phyloP scores from a whole-genome alignment of 2,797 vertebrate species.

The Acrocephalus scirpaceus region DNA sequence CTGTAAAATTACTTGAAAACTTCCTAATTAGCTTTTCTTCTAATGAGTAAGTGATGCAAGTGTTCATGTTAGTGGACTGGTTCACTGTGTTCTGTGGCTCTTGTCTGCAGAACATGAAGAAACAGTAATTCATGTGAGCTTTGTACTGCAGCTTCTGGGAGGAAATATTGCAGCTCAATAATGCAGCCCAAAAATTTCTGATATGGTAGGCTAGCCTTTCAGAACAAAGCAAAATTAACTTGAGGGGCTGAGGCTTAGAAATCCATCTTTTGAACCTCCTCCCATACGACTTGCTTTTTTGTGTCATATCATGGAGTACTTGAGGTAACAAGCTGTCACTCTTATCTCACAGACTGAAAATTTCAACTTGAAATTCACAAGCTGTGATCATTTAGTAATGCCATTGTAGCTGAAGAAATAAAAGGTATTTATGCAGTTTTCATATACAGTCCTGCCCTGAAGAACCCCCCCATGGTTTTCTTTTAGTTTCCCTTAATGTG shows the following conservation, averaged over 20 bases:
- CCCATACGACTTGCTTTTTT: not conserved
- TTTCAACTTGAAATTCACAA: constrained; percentile 1
- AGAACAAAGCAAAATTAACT: not conserved
- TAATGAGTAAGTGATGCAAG: not conserved
- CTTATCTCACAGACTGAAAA: not conserved
- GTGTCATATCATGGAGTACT: not conserved
- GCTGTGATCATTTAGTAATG: not conserved
- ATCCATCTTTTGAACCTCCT: not conserved
- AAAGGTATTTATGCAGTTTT: not conserved
- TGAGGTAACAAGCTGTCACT: not conserved
- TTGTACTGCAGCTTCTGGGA: not conserved
- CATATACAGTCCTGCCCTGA: not conserved
- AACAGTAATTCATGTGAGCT: not conserved
- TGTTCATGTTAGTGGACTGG: not conserved
- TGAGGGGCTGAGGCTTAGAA: not conserved
- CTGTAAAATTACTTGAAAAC: not conserved
- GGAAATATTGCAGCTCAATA: not conserved
- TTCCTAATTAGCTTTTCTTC: not conserved
- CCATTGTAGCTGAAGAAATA: not conserved
- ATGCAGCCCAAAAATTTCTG: not conserved
- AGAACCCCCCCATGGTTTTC: not conserved
- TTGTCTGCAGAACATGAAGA: not conserved
- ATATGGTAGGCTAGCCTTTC: not conserved
- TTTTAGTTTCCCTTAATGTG: not conserved
- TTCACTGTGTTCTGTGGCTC: not conserved